phyloP scores from a whole-genome alignment of 2,113 vertebrate species.

The Saiga tatarica region DNA sequence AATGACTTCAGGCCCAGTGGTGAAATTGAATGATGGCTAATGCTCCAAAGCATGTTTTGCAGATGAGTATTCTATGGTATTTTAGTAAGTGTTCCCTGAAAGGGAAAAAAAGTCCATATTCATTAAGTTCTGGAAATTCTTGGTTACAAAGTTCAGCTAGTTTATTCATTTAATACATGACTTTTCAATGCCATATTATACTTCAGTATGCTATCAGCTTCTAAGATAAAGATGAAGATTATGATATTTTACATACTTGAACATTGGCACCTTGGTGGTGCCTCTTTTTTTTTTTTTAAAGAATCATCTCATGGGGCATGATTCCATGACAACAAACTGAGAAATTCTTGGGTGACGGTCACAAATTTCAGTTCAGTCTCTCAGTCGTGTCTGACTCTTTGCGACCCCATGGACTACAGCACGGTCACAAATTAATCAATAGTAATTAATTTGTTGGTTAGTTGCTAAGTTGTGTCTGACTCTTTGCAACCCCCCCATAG shows the following conservation, averaged over 20 bases:
- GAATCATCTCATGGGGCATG: background rate
- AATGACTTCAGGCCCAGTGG: background rate
- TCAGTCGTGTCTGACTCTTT: background rate
- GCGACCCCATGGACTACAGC: background rate
- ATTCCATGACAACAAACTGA: background rate
- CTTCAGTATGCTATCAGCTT: background rate
- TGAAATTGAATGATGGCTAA: background rate
- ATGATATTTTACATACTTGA: background rate
- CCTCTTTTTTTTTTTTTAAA: background rate
- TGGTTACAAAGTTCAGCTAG: background rate
- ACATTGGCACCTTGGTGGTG: background rate
- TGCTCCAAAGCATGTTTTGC: background rate
- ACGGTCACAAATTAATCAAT: background rate
- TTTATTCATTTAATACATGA: background rate
- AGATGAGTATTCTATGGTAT: background rate
- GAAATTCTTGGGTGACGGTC: background rate
- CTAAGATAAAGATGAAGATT: background rate
- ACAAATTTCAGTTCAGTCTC: background rate
- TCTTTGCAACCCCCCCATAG: background rate
- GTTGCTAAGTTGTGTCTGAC: background rate
- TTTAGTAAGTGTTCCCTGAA: background rate
- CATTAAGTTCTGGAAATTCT: slow-evolving; percentile 7
- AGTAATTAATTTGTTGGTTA: background rate
- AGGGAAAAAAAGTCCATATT: background rate
- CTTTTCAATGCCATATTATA: background rate